Conservation (phyloP, 2,113 vertebrate genomes). For the Emydocephalus ijimae region DNA sequence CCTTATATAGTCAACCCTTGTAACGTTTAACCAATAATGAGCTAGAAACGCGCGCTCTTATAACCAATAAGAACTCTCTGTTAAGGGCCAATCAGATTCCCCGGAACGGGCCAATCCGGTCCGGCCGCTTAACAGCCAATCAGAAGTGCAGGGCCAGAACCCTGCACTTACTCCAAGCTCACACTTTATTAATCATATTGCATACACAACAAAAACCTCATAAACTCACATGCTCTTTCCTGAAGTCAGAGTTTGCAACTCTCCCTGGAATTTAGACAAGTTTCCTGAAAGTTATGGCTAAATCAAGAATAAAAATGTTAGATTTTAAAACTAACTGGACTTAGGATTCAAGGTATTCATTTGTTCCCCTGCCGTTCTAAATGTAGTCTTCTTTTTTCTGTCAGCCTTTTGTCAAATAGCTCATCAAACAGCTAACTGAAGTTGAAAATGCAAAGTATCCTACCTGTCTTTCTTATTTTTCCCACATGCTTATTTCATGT, state of each 20-base stretch:
- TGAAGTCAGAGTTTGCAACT: conserved; percentile 39
- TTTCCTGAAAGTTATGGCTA: conserved; percentile 32
- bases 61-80: too few species aligned
- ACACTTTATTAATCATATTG: too few species aligned
- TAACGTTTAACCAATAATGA: too few species aligned
- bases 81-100: too few species aligned
- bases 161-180: too few species aligned
- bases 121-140: too few species aligned
- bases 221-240: conserved; percentile 38
- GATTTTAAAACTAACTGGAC: conserved; percentile 39
- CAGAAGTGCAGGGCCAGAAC: too few species aligned
- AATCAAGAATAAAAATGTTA: conserved; percentile 44
- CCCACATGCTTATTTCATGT: neutral
- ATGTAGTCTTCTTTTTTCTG: neutral
- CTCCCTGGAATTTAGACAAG: conserved; percentile 26
- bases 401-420: conserved; percentile 12
- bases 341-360: conserved; percentile 31
- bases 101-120: too few species aligned
- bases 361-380: conserved; percentile 28
- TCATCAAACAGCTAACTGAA: conserved; percentile 29
- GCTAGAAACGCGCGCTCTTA: too few species aligned
- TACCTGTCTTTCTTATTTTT: conserved; percentile 20
- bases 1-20: too few species aligned
- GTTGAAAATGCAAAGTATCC: neutral
- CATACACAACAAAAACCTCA: too few species aligned